These are phyloP conservation scores for Hesperia comma DNA, from an alignment of 2,888 invertebrate genomes.

Conservation along the genomic window DNA sequence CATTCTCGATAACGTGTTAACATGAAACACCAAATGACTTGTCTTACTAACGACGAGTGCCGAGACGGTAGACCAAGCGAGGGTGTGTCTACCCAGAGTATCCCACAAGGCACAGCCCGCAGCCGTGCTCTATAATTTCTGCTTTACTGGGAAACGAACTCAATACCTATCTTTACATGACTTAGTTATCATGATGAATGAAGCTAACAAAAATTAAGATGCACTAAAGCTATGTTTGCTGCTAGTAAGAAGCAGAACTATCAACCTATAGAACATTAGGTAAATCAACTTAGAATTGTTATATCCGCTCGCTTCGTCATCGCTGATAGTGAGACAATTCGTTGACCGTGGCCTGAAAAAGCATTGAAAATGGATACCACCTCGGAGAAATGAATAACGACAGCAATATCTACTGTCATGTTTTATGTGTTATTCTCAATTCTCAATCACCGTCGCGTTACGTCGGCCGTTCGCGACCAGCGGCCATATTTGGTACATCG, in stretches of 20 bases:
- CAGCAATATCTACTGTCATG: conserved; percentile 18
- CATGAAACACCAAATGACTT: neutral
- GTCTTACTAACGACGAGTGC: neutral
- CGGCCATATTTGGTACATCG: conserved; percentile 36
- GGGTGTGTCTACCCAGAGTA: too few relatives aligned
- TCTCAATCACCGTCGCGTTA: conserved; percentile 24
- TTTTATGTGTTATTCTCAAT: conserved; percentile 28
- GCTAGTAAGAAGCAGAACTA: too few relatives aligned
- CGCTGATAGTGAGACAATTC: conserved; percentile 3
- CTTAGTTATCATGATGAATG: too few relatives aligned
- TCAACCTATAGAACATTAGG: too few relatives aligned
- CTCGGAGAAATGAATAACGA: conserved; percentile 29
- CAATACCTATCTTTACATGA: too few relatives aligned
- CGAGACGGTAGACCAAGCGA: neutral
- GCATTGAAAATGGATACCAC: conserved; percentile 18
- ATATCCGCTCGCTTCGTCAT: neutral
- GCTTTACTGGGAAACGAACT: too few relatives aligned
- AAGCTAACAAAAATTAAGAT: too few relatives aligned
- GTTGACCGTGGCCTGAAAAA: conserved; percentile 29
- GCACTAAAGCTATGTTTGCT: too few relatives aligned
- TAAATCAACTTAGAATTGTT: too few relatives aligned
- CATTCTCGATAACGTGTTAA: conserved; percentile 20
- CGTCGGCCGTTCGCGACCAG: conserved; percentile 4
- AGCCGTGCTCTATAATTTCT: too few relatives aligned
- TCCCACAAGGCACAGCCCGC: too few relatives aligned